Base-by-base conservation (phyloP, 2,113 vertebrate species). In the Riparia riparia region DNA sequence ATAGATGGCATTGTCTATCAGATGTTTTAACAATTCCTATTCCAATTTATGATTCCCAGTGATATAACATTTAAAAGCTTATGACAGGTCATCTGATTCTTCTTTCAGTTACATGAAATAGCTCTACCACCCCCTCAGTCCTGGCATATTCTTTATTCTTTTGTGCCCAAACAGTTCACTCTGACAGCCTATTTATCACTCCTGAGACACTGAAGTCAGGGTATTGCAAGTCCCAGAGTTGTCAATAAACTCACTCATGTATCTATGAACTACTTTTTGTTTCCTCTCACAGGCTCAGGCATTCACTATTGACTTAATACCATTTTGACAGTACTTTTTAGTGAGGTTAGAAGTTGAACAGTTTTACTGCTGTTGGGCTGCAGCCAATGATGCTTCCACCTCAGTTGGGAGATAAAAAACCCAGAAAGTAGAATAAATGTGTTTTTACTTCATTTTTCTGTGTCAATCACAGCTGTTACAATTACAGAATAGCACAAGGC, bases 291-390 rank as follows among this genome's bases (percentile, higher is more conserved):
- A 97, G 82, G 79, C 90, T 94, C 37, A 60, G 54, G 71, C 92
- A 95, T 94, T 95, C 95, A 96, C 95, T 94, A 93, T 96, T 97
- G 95, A 96, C 86, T 96, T 92, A 94, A 68, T 81, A 60, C 71
- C 28, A 69, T 93, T 97, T 89, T 90, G 88, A 96, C 88, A 93
- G 76, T 90, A 89, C 85, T 89, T 90, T 94, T 74, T 78, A 92
- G 82, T 81, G 90, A 96, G 83, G 79, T 83, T 96, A 76, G 61
- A 92, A 74, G 79, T 93, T 78, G 90, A 96, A 94, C 39, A 89
- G 76, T 95, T 95, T 94, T 94, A 93, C 79, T 95, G 79, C 37
- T 79, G 22, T 86, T 96, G 96, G 80, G 64, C 56, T 89, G 60
- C 82, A 90, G 93, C 93, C 96, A 96, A 34, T 41, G 85, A 81